Evolutionary conservation across 1,140 invertebrate genomes (phyloP), one percentile per base, ranked within the genome.

Genomic region (Gryon sp.): DNA sequence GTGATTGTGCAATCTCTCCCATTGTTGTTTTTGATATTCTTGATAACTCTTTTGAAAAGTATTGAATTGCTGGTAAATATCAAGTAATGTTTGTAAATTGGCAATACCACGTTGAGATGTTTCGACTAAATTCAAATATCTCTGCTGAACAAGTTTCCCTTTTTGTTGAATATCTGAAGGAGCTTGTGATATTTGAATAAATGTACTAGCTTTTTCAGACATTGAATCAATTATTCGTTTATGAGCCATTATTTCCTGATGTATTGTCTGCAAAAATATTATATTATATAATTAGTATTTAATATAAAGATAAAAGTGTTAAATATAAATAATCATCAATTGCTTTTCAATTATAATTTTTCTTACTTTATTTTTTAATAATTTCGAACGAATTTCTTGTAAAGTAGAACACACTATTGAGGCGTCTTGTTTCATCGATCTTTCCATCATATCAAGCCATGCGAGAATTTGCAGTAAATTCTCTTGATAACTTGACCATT

Each of bases 181-280:
- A 19, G 91, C 90, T 83, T 93, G 92, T n/a, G 90, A 84, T 9
- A 91, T 88, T 86, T 89, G 90, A 78, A 85, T 90, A 57, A 95
- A 82, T 40, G 89, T 91, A 78, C 94, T 92, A 0, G 95, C 95
- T 88, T 97, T 98, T 83, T 98, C 96, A 4, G 94, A 93, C 0
- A 97, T 92, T 1, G 93, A 93, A 88, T 98, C 97, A 38, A 99
- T 93, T 16, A 97, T 92, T 62, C 96, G 90, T 84, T 97, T 97
- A 81, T 98, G 95, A 0, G 95, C 94, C 14, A 93, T 88, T 9
- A 97, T 96, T 88, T 99, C 97, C 90, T 98, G 96, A 18, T 96
- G 90, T 30, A 93, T 89, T 0, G 93, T 93, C 91, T 93, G 75
- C 28, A 79, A 77, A 72, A 63, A 55, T n/a, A n/a, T n/a, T n/a